phyloP scores from a whole-genome alignment of 2,797 vertebrate species.

The Hippopotamyrus pictus region DNA sequence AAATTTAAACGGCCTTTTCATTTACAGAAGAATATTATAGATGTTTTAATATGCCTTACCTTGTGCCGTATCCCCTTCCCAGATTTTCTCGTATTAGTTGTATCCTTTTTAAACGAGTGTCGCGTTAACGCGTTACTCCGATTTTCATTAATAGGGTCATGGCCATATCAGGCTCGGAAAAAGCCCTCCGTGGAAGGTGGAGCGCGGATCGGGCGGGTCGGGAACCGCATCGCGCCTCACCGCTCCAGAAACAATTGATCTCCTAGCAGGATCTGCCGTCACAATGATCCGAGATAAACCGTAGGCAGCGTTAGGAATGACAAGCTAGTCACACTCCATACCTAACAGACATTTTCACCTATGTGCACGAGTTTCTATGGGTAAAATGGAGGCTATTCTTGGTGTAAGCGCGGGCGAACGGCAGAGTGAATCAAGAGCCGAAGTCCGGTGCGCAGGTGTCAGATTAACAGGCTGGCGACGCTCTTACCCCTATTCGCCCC shows the following conservation, averaged over 20 bases:
- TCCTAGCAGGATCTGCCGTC: neutral
- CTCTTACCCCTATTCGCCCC: neutral
- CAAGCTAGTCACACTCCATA: neutral
- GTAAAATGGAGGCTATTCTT: constrained; percentile 58
- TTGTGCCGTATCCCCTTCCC: neutral
- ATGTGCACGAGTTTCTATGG: neutral
- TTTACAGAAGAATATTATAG: neutral
- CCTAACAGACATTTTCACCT: neutral
- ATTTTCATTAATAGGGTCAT: constrained; percentile 4
- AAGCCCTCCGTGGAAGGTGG: constrained; percentile 49
- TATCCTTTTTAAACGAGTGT: neutral
- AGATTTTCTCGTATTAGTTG: neutral
- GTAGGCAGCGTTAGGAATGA: neutral
- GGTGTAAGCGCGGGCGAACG: neutral
- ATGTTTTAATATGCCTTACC: constrained; percentile 2
- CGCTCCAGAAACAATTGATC: neutral
- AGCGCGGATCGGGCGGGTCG: constrained; percentile 29
- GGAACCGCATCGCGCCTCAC: constrained; percentile 44
- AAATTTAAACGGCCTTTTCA: neutral
- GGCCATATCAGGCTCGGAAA: constrained; percentile 30
- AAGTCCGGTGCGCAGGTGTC: constrained; percentile 36
- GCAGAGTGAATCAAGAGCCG: constrained; percentile 36
- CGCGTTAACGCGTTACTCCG: neutral
- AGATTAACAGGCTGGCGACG: neutral
- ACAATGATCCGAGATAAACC: neutral